Conservation (phyloP, 2,113 vertebrate species). For the Cynopterus brachyotis region DNA sequence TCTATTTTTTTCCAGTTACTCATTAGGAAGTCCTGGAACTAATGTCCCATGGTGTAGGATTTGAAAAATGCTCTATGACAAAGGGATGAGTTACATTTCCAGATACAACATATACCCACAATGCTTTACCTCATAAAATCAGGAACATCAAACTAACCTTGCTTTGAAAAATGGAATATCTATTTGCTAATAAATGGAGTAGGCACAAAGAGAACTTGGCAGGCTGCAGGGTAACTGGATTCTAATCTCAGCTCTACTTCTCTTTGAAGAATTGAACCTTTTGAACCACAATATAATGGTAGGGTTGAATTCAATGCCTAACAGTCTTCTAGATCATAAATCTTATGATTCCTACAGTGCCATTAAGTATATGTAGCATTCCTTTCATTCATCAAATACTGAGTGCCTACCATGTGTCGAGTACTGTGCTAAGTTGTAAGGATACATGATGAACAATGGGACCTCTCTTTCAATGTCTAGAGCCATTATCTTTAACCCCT, state of each 20-base stretch:
- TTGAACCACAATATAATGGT: not conserved
- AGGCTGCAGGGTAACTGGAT: not conserved
- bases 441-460: not conserved
- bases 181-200: not conserved
- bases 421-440: not conserved
- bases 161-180: not conserved
- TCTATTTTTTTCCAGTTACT: not conserved
- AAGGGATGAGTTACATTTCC: not conserved
- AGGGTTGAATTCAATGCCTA: not conserved
- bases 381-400: not conserved
- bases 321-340: not conserved
- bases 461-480: not conserved
- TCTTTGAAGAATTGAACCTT: not conserved
- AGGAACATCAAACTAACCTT: not conserved
- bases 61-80: constrained; percentile 27
- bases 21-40: not conserved
- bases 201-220: not conserved
- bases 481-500: not conserved
- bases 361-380: not conserved
- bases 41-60: not conserved
- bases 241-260: not conserved
- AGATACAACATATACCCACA: not conserved
- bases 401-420: not conserved
- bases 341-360: not conserved
- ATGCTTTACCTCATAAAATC: not conserved